Base-by-base conservation (phyloP, 2,888 invertebrate genomes). In the Hyposoter didymator region DNA sequence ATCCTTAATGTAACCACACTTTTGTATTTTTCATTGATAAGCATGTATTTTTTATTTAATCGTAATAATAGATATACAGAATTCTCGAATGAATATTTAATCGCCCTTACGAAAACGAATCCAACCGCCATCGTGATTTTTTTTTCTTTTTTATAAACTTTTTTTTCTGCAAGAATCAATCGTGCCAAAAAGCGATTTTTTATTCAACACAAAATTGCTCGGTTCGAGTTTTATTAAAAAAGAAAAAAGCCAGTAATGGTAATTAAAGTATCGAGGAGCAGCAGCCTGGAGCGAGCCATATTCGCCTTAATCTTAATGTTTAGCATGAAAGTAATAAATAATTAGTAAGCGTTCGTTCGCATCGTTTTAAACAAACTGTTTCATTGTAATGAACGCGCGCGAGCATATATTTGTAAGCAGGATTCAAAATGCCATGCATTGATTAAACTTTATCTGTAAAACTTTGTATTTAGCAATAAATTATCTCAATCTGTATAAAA, bases 21-120 rank as follows among this genome's bases (percentile, higher is more conserved):
- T 89, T 87, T 89, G 84, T 89, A 87, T 87, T 86, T 86, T 83
- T 86, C 84, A 62, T 49, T 80, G 82, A 82, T 74, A 78, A 66
- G 78, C 76, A 79, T 39, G 62, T 55, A 78, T 85, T 83, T 88
- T 88, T 88, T 90, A 89, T 90, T 90, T 88, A 89, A 89, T 89
- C 86, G 19, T 72, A 87, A 87, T 74, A 84, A 87, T 88, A 87
- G 75, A 85, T 75, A 82, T 85, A 64, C 35, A 86, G 74, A 83
- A 78, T 86, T 89, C 84, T 80, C 87, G 89, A 89, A 87, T 90
- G 88, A 89, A 89, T 89, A 89, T 90, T 89, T 89, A 88, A 89
- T 89, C 72, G 52, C 5, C 52, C 39, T 19, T 55, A 22, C 10
- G 22, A 22, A 55, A 55, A 55, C 22, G 1, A 22, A 22, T 12